Base-by-base conservation (phyloP, 1,140 invertebrate genomes). In the Drosophila eugracilis region DNA sequence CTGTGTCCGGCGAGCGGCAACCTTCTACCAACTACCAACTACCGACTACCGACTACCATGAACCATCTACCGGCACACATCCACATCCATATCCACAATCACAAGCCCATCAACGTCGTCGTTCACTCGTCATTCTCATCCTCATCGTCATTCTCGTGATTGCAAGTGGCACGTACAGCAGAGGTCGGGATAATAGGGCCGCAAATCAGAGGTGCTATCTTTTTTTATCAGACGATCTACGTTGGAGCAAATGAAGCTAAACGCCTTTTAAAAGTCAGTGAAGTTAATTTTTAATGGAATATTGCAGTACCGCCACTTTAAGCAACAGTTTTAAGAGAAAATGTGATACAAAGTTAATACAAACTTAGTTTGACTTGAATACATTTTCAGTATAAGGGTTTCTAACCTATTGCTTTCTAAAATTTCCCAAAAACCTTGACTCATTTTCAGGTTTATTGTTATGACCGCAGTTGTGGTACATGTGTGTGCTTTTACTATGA, bases 21-120 rank as follows among this genome's bases (percentile, higher is more conserved):
- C 69, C 58, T 21, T 24, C 58, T 30, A 19, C 36, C 36, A 39
- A 39, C 14, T 39, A 39, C 42, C 55, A 58, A 26, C 44, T 22
- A 44, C 47, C 55, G n/a, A n/a, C n/a, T n/a, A n/a, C n/a, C n/a
- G n/a, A 34, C 39, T 22, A 44, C 47, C 55, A 53, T 58, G 30
- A 53, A 30, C 10, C 58, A 39, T 58, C 48, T 37, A 74, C 49
- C 49, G 49, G 58, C 71, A 49, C 15, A 39, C 36, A 39, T 39
- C 36, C 10, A 10, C 30, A 32, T 32, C 32, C 58, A 47, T 45
- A 65, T 37, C 48, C 58, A 75, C 70, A 62, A 73, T 71, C 69
- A 73, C 66, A 86, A 80, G 58, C 57, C 41, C 66, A 72, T 59
- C 73, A 76, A 67, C 50, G 54, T 76, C 62, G 44, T 44, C 53